phyloP scores from a whole-genome alignment of 2,797 vertebrate species.

The Cynodonichthys magdalenae region DNA sequence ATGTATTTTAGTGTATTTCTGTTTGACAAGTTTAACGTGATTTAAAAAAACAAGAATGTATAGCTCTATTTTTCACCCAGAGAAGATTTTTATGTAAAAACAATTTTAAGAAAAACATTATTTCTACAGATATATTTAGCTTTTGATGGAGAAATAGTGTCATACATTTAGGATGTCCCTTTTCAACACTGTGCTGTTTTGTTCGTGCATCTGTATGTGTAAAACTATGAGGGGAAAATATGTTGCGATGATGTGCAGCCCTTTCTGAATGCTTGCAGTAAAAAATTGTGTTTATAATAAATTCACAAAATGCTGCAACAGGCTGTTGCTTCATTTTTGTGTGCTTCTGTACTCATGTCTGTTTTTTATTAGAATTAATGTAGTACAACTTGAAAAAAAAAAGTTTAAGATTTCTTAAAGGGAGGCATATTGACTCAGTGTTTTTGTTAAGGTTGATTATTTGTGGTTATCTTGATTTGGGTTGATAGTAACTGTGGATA shows the following conservation, averaged over 20 bases:
- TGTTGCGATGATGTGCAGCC: neutral
- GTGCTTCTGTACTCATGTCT: neutral
- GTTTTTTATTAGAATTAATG: neutral
- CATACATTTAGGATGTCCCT: neutral
- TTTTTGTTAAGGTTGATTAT: too few species aligned
- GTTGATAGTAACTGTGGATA: too few species aligned
- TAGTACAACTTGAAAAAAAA: too few species aligned
- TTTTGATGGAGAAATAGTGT: slow-evolving; percentile 12
- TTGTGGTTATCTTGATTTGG: too few species aligned
- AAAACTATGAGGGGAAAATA: slow-evolving; percentile 8
- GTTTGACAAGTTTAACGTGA: neutral
- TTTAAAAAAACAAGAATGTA: slow-evolving; percentile 10
- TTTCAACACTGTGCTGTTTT: slow-evolving; percentile 7
- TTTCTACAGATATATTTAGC: slow-evolving; percentile 10
- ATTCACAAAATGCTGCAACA: neutral
- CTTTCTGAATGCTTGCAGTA: slow-evolving; percentile 10
- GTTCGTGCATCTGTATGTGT: slow-evolving; percentile 6
- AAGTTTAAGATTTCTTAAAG: too few species aligned
- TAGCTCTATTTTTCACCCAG: slow-evolving; percentile 35
- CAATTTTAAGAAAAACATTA: slow-evolving; percentile 2
- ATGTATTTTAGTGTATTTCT: neutral
- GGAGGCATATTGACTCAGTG: too few species aligned
- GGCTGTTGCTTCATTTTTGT: slow-evolving; percentile 9
- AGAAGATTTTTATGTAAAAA: slow-evolving; percentile 36
- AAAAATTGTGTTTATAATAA: slow-evolving; percentile 35